Percentiles rank a stretch among this genome's conserved stretches.
phyloP scores from a whole-genome alignment of 2,888 invertebrate species.

The Lacanobia wlatinum region DNA sequence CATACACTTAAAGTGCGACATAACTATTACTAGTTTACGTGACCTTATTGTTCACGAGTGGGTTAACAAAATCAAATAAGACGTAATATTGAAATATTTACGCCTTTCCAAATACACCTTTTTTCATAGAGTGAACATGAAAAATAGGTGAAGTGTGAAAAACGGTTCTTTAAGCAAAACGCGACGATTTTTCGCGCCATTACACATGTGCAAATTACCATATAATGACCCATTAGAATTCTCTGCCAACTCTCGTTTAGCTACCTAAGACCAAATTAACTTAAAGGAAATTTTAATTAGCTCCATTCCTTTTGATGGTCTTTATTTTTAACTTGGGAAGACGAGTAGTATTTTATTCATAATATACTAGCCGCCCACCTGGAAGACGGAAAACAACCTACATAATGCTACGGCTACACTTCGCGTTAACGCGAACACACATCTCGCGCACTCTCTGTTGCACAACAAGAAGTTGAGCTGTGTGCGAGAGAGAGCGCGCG shows the following conservation, averaged over 20 bases:
- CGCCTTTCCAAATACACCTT: not conserved
- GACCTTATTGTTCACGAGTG: not conserved
- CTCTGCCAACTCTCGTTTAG: constrained; percentile 30
- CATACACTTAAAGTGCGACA: no score
- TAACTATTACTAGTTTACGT: not conserved
- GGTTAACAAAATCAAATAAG: not conserved
- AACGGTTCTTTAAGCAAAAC: constrained; percentile 30
- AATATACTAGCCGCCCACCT: not conserved
- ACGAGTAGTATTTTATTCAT: not conserved
- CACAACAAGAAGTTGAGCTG: no score
- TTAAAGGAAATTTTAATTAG: constrained; percentile 19
- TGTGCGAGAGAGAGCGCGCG: no score
- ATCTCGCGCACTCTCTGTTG: no score
- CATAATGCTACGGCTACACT: no score
- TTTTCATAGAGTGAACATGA: constrained; percentile 16
- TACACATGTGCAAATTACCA: constrained; percentile 49
- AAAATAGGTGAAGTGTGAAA: constrained; percentile 33
- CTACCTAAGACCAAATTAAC: constrained; percentile 25
- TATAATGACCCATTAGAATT: constrained; percentile 46
- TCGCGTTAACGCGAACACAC: no score
- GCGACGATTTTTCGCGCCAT: constrained; percentile 41
- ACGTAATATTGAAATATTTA: not conserved
- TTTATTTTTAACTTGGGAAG: not conserved
- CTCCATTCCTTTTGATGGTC: not conserved
- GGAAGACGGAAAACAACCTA: no score